Conservation (phyloP, 2,113 vertebrate genomes). For the Aldabrachelys gigantea region DNA sequence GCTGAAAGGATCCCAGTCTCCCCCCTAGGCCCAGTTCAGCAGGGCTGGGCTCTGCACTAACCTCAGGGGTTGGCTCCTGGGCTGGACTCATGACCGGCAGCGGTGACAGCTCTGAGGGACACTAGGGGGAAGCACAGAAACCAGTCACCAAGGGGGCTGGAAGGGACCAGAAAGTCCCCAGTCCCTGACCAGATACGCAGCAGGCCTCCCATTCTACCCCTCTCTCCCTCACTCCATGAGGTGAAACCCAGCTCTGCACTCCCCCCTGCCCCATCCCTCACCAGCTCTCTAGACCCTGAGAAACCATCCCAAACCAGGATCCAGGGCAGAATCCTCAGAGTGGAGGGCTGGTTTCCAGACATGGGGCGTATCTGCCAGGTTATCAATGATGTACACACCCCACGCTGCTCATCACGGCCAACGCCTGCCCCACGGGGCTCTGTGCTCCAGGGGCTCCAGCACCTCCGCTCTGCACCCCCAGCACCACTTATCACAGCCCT, state of each 20-base stretch:
- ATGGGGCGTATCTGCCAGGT: neutral
- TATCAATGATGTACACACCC: neutral
- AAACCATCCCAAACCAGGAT: too few species aligned
- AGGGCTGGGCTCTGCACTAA: neutral
- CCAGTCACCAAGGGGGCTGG: neutral
- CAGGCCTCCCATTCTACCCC: neutral
- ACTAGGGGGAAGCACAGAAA: neutral
- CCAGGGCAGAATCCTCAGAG: neutral
- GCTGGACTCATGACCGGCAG: neutral
- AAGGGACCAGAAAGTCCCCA: neutral
- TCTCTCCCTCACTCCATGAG: neutral
- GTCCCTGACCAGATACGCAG: neutral
- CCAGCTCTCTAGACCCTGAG: neutral
- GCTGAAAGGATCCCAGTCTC: neutral
- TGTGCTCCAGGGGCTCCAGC: too few species aligned
- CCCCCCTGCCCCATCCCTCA: neutral
- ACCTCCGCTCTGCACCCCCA: too few species aligned
- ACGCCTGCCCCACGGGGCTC: neutral
- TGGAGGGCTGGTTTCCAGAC: neutral
- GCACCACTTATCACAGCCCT: too few species aligned
- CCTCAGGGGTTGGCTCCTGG: neutral
- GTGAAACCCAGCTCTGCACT: neutral
- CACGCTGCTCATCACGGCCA: neutral
- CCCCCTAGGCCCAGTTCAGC: neutral
- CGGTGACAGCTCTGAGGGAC: neutral